A percentile compares a stretch with the other conserved stretches of the same genome.
These are phyloP conservation scores for Pygmarrhopalites habei DNA, from an alignment of 1,140 invertebrate genomes.

Conservation along the genomic window DNA sequence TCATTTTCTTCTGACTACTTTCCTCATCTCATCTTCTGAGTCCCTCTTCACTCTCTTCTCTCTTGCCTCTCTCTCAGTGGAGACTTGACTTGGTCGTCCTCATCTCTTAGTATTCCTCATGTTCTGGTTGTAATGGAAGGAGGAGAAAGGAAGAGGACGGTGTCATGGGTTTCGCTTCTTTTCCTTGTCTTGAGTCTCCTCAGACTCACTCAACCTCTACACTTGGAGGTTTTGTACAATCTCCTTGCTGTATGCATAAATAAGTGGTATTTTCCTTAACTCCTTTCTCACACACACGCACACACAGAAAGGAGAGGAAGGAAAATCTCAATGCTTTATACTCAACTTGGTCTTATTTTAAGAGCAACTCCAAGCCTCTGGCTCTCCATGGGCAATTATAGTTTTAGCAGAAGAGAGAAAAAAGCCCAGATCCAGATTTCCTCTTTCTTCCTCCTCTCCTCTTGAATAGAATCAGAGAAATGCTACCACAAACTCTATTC, in stretches of 20 bases:
- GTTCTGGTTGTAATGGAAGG: no score
- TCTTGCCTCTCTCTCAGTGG: slow-evolving; percentile 34
- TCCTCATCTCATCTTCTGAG: slow-evolving; percentile 7
- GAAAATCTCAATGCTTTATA: neutral
- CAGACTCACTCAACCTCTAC: neutral
- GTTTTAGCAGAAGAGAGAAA: no score
- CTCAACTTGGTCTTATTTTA: neutral
- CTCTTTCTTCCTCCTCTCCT: no score
- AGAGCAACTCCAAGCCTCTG: neutral
- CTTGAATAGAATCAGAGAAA: no score
- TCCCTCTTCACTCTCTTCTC: neutral
- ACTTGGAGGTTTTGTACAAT: neutral
- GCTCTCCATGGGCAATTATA: neutral
- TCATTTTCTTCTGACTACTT: slow-evolving; percentile 8
- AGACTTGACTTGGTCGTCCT: slow-evolving; percentile 4
- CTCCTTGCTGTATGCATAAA: neutral
- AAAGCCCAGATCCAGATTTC: no score
- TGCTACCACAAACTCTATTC: no score
- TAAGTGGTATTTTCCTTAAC: neutral
- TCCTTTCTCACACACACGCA: neutral
- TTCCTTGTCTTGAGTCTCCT: neutral
- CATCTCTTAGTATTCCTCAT: no score
- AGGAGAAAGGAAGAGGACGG: no score
- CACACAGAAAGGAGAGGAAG: neutral
- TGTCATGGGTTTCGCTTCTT: neutral